Evolutionary conservation across 2,113 vertebrate species (phyloP), one percentile per base, ranked within the genome.

Genomic region (Myotis yumanensis): DNA sequence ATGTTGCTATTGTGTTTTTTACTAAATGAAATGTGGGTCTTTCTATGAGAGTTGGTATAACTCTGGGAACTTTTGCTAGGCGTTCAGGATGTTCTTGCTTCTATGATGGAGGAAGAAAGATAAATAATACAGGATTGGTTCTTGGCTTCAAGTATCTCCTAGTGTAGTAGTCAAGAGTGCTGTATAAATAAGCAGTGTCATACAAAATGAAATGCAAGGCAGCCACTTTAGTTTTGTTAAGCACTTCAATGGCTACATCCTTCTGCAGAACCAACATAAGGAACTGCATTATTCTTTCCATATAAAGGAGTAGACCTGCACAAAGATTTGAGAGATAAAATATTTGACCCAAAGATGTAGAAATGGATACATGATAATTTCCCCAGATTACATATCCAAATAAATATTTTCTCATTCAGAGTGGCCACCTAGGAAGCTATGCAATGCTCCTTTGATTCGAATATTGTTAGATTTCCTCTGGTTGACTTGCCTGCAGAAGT

Each of bases 1-100:
- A 87, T 95, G 76, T 43, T 69, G 52, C 77, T 92, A 69, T 96
- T 94, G 81, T 64, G 5, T 32, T 57, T 64, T 95, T 85, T 89
- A 79, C 72, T 91, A 94, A 89, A 66, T 59, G 32, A 76, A 93
- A 86, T 57, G 5, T 92, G 76, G 18, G 17, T 90, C 90, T 84
- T 89, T 94, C 86, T 76, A 25, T 7, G 35, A 71, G n/a, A 89
- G 12, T 28, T 91, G 72, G 86, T 95, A 40, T 40, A 77, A 91
- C 89, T 91, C 52, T 83, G 23, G 76, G 6, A 85, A 40, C 69
- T 93, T 95, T 77, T 43, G 57, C 69, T 87, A 48, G 30, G 22
- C 2, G 8, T 17, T 86, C 35, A 64, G 57, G n/a, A 66, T 68
- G 25, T 80, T 73, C 57, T 81, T 40, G 37, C 75, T 52, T 51